Conservation (phyloP, 2,888 invertebrate species). For the Noctua fimbriata region DNA sequence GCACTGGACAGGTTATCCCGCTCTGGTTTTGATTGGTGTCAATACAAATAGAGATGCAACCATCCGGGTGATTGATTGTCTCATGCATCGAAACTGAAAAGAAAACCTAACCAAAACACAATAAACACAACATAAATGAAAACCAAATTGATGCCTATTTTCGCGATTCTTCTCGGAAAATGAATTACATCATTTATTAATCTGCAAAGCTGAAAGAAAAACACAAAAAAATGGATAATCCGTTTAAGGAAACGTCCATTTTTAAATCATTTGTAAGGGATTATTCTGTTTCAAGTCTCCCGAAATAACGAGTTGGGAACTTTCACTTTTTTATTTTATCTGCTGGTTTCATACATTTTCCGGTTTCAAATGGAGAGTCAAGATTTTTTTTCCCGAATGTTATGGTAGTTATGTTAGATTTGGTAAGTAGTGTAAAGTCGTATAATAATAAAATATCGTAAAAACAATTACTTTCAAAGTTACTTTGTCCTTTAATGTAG, state of each 20-base stretch:
- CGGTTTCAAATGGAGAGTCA: not conserved
- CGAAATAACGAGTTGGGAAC: slow-evolving; percentile 13
- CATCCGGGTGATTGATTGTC: slow-evolving; percentile 20
- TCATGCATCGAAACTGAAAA: not conserved
- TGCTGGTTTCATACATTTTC: not conserved
- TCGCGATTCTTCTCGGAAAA: not conserved
- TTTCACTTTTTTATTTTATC: not conserved
- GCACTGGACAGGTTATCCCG: slow-evolving; percentile 45
- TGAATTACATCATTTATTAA: slow-evolving; percentile 20
- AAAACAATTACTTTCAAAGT: not conserved
- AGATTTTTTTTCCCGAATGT: too few relatives aligned
- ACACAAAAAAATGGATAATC: slow-evolving; percentile 8
- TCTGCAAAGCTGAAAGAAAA: slow-evolving; percentile 23
- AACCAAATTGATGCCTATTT: slow-evolving; percentile 1
- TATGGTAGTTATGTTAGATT: not conserved
- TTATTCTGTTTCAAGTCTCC: slow-evolving; percentile 25
- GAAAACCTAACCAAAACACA: not conserved
- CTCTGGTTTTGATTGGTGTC: slow-evolving; percentile 42
- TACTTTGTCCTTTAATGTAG: not conserved
- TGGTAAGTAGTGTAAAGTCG: not conserved
- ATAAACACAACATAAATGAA: not conserved
- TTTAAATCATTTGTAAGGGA: slow-evolving; percentile 31
- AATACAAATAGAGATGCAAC: slow-evolving; percentile 19
- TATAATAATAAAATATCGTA: not conserved
- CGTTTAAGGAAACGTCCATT: slow-evolving; percentile 27